Evolutionary conservation across 2,888 invertebrate genomes (phyloP).

Genomic region (Ormyrus thymus): DNA sequence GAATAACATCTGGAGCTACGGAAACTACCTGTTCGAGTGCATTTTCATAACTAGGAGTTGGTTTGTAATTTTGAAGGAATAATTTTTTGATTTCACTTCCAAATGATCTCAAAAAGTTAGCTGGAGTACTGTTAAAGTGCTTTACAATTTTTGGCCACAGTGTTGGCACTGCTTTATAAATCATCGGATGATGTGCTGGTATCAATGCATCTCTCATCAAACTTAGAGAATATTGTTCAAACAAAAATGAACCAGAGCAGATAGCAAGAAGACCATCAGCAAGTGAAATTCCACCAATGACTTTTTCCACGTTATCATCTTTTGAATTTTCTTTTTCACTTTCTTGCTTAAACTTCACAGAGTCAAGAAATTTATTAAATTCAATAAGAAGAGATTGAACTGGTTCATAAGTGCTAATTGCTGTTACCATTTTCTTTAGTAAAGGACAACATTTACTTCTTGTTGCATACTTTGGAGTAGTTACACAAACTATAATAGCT

Average conservation of each 20-base stretch:
- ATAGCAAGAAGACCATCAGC: slow-evolving; percentile 77
- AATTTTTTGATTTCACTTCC: slow-evolving; percentile 78
- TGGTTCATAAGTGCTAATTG: slow-evolving; percentile 79
- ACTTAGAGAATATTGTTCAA: slow-evolving; percentile 75
- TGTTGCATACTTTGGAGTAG: slow-evolving; percentile 80
- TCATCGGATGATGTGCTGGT: slow-evolving; percentile 85
- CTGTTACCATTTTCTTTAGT: slow-evolving; percentile 79
- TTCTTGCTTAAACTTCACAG: slow-evolving; percentile 78
- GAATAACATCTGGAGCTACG: slow-evolving; percentile 80
- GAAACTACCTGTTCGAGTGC: slow-evolving; percentile 83
- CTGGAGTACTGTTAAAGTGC: slow-evolving; percentile 78
- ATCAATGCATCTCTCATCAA: slow-evolving; percentile 83
- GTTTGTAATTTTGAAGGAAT: slow-evolving; percentile 79
- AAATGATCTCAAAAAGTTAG: slow-evolving; percentile 79
- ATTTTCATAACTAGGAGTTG: slow-evolving; percentile 80
- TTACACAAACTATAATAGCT: slow-evolving; percentile 83
- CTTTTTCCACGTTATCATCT: slow-evolving; percentile 69
- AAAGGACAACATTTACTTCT: slow-evolving; percentile 80
- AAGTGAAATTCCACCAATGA: slow-evolving; percentile 78
- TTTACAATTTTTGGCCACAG: slow-evolving; percentile 83
- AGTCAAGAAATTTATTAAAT: slow-evolving; percentile 81
- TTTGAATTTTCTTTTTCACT: slow-evolving; percentile 71
- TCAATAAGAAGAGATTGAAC: slow-evolving; percentile 81
- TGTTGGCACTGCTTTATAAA: slow-evolving; percentile 78
- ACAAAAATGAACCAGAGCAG: slow-evolving; percentile 75